These are phyloP conservation scores for Meriones psammophilus DNA, from an alignment of 2,797 vertebrate genomes.

Conservation along the genomic window DNA sequence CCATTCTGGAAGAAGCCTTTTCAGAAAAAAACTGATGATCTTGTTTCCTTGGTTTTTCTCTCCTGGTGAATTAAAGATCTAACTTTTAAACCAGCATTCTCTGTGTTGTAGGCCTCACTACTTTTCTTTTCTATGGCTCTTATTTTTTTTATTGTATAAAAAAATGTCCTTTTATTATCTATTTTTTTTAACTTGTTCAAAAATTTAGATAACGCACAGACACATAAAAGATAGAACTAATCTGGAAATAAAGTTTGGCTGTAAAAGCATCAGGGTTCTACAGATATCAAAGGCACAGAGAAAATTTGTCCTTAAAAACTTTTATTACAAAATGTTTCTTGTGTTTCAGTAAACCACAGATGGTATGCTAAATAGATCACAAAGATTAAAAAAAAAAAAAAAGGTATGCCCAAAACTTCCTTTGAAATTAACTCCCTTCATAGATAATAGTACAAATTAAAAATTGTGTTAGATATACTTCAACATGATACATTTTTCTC, in stretches of 20 bases:
- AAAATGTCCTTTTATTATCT: neutral
- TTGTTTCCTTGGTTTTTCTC: neutral
- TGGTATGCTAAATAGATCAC: neutral
- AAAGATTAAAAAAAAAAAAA: constrained; percentile 49
- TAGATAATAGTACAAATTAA: neutral
- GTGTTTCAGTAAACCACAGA: constrained; percentile 11
- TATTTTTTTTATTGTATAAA: constrained; percentile 16
- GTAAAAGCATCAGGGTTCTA: neutral
- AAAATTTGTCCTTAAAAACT: neutral
- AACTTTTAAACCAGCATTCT: neutral
- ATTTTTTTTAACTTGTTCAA: constrained; percentile 20
- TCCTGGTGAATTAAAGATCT: neutral
- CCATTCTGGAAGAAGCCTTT: neutral
- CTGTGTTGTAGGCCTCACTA: neutral
- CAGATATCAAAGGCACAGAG: neutral
- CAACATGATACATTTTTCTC: constrained; percentile 15
- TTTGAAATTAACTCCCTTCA: constrained; percentile 38
- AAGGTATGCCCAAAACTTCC: constrained; percentile 28
- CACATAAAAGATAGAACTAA: constrained; percentile 27
- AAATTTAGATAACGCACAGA: constrained; percentile 8
- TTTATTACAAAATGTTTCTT: constrained; percentile 10
- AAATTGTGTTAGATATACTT: constrained; percentile 11
- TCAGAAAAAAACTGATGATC: neutral
- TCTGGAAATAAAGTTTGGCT: constrained; percentile 18
- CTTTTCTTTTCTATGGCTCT: constrained; percentile 36